Base-by-base conservation (phyloP, 1,140 invertebrate genomes). In the Diorhabda elongata region DNA sequence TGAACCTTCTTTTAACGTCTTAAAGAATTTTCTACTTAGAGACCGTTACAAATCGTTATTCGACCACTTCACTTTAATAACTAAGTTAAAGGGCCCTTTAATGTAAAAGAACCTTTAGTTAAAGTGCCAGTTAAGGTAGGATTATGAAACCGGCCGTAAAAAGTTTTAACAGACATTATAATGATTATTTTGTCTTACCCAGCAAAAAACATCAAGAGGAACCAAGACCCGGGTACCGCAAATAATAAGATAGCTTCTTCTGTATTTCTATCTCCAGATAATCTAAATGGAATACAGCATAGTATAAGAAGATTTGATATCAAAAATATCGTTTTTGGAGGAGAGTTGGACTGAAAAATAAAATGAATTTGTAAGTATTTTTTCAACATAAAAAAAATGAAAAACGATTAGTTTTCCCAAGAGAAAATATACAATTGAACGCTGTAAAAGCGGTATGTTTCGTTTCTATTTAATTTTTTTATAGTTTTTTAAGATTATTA, bases 201-300 rank as follows among this genome's bases (percentile, higher is more conserved):
- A 47, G 97, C 97, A 84, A 99, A 99, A 82, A 99, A 99, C 89
- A 99, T 97, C 2, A 99, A 86, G 64, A 98, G 89, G 81, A 98
- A 97, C 97, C 97, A 99, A 6, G 92, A 94, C 8, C 95, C 93
- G 0, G 97, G 97, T 41, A 98, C 89, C 0, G 97, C 92, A 72
- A 98, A 91, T 3, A 95, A 88, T 41, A 99, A 82, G 47, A 99
- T 90, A 4, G 93, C 91, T 81, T 98, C 97, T 83, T 99, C 97
- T 0, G 91, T 84, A 63, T 88, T 86, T 47, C 89, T 87, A 77
- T 93, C 86, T 7, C 86, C 85, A 43, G 87, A 84, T 8, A 98
- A 74, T 42, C 97, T 88, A 73, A 90, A 94, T 8, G 96, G 96
- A 74, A 99, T 95, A 82, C 95, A 97, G 0, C 90, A 87, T 69